Percentiles rank a stretch among this genome's conserved stretches.
Evolutionary conservation across 2,888 invertebrate species (phyloP).

Genomic region (Nectonema munidae): DNA sequence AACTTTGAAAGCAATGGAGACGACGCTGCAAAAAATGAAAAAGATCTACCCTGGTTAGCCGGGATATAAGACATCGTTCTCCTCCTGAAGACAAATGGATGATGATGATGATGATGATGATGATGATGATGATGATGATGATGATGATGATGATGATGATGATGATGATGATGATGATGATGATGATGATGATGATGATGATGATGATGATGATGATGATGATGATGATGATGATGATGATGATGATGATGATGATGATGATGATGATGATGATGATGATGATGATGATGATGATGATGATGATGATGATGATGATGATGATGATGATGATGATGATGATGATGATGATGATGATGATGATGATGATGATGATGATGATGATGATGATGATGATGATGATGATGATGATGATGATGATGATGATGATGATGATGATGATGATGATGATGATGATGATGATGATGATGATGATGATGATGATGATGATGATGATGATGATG

Average conservation of each 20-base stretch:
- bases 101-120: too few species aligned
- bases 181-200: constrained; percentile 12
- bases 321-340: constrained; percentile 12
- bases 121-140: constrained; percentile 12
- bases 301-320: constrained; percentile 12
- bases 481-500: constrained; percentile 12
- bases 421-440: constrained; percentile 12
- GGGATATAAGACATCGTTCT: too few species aligned
- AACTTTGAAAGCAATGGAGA: too few species aligned
- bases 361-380: constrained; percentile 12
- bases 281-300: constrained; percentile 12
- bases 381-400: constrained; percentile 12
- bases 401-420: constrained; percentile 12
- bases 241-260: constrained; percentile 12
- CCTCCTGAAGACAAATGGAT: too few species aligned
- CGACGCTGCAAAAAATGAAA: too few species aligned
- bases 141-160: constrained; percentile 12
- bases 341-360: constrained; percentile 12
- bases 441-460: constrained; percentile 12
- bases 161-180: constrained; percentile 12
- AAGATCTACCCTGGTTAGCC: too few species aligned
- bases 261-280: constrained; percentile 12
- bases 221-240: constrained; percentile 12
- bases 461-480: constrained; percentile 12
- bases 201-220: constrained; percentile 12